Evolutionary conservation across 2,113 vertebrate genomes (phyloP), one percentile per base, ranked within the genome.

Genomic region (Cisticola juncidis): DNA sequence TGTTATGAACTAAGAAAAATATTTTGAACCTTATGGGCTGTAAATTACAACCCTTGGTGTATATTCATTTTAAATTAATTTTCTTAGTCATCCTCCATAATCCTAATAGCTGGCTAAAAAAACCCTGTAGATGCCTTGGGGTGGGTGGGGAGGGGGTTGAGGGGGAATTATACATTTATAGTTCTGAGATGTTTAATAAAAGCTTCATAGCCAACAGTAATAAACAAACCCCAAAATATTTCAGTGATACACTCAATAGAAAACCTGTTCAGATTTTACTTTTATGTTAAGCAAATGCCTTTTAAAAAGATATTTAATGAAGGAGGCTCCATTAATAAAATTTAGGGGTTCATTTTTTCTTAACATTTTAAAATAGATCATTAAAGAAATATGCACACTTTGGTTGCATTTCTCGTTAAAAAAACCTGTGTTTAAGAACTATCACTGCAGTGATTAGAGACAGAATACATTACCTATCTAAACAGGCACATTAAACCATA

Each of bases 51-150:
- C 45, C 92, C 89, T 87, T 68, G 40, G 91, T 96, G 83, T 64
- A 94, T 87, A 93, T 91, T 74, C 5, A 66, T 53, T 95, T 96
- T 94, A 86, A 95, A 94, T 96, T 95, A 95, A 81, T 87, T 94
- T 93, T 88, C 89, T 81, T 81, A 91, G 71, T 92, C 25, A 70
- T 96, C 50, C 24, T 81, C 44, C 42, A 86, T 94, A 85, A 79
- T 94, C 68, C 11, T 76, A 89, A 68, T 51, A 71, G 44, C 57
- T 86, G 18, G 42, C 53, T 60, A 44, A 47, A 86, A 86, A 80
- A 87, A 45, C 20, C 20, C 0, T 25, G 4, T 60, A 62, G 20
- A 69, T 70, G 33, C 19, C 48, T 79, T 69, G 29, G 22, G 20
- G 51, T 1, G 0, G 14, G n/a, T 0, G 0, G 11, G 3, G 3